Evolutionary conservation across 1,140 invertebrate species (phyloP).

Genomic region (Conopomorpha cramerella): DNA sequence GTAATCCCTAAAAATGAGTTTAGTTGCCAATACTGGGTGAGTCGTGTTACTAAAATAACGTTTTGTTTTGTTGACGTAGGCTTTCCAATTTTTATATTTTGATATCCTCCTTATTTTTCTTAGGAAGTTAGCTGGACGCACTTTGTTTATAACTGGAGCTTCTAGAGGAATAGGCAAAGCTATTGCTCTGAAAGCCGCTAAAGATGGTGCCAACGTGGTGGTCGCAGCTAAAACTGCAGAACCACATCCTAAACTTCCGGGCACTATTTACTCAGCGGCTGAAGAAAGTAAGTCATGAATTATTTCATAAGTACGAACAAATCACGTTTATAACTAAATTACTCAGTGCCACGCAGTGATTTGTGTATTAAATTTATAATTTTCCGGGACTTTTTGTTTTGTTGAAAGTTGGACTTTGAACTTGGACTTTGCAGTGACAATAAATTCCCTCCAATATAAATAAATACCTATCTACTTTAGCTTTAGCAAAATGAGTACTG

Average conservation of each 20-base stretch:
- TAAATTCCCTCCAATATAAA: no score
- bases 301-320: neutral
- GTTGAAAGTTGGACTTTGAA: conserved; percentile 5
- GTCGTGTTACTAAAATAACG: conserved; percentile 6
- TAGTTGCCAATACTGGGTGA: conserved; percentile 53
- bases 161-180: conserved; percentile 97
- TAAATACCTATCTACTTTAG: no score
- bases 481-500: no score
- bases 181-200: conserved; percentile 91
- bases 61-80: conserved; percentile 5
- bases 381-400: conserved; percentile 2
- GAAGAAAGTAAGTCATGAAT: conserved; percentile 82
- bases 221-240: conserved; percentile 96
- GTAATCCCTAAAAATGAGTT: conserved; percentile 33
- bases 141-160: conserved; percentile 94
- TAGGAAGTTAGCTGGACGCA: conserved; percentile 89
- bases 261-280: conserved; percentile 96
- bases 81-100: conserved; percentile 14
- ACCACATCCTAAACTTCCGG: conserved; percentile 95
- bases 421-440: conserved; percentile 3
- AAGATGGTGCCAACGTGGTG: conserved; percentile 94
- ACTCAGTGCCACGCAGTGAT: neutral
- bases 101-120: conserved; percentile 11
- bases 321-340: neutral
- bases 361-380: no score